Base-by-base conservation (phyloP, 2,113 vertebrate genomes). In the Pogonocichla stellata region DNA sequence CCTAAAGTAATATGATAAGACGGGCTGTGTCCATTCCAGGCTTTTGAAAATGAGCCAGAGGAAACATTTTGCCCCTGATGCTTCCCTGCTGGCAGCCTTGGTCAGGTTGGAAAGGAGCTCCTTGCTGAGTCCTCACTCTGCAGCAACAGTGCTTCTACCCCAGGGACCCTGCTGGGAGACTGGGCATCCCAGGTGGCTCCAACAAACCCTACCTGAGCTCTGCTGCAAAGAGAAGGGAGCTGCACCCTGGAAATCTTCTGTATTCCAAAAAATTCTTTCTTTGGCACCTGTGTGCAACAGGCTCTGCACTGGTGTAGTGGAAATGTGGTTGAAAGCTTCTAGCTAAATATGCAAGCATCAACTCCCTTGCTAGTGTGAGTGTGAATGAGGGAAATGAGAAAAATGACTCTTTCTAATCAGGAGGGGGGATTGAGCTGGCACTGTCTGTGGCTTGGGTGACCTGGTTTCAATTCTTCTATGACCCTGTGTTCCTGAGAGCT, bases 41-140 rank as follows among this genome's bases (percentile, higher is more conserved):
- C 64, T 70, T 79, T 85, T 93, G 89, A 89, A 91, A 80, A 42
- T 26, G 42, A 77, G 93, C 85, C 93, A 95, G 50, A 69, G 73
- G 56, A 85, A 36, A 66, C 51, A 85, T 93, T 96, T 86, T 80
- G 53, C 48, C 51, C 54, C 29, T 93, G 86, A 92, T 65, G 67
- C 31, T 88, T 92, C 80, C 25, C 57, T 90, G 74, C 75, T 86
- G 81, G 86, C 56, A 65, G 79, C 51, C 42, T 54, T 14, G 14
- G 13, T 20, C 42, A 25, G 29, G 74, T 5, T 73, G 60, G 56
- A 53, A 75, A 10, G 26, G 25, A 81, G 34, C 45, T 87, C 58
- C n/a, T 78, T 43, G 50, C 56, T 9, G 24, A 77, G 45, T 65
- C 36, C 69, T 90, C 11, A 3, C n/a, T 42, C 42, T 38, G 53